These are phyloP conservation scores for Amphipoea oculea DNA, from an alignment of 2,888 invertebrate genomes.

Conservation along the genomic window DNA sequence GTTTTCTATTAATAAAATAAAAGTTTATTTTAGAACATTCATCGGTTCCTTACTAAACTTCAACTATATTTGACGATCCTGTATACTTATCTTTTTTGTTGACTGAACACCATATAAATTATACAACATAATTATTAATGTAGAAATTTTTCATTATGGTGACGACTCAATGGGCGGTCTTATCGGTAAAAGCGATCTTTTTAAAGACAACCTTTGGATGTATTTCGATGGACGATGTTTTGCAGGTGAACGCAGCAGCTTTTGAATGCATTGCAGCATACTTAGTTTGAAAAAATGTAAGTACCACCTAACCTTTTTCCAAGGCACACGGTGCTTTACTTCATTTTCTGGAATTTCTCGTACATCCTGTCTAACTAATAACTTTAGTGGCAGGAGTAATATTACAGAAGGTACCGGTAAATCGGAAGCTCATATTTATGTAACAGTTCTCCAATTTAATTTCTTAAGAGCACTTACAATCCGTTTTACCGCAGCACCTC, in stretches of 20 bases:
- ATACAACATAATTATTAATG: background rate
- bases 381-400: background rate
- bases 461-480: constrained; percentile 4
- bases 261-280: background rate
- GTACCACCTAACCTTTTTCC: rapidly evolving
- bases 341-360: background rate
- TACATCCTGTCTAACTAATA: background rate
- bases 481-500: background rate
- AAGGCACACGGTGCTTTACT: too few species aligned
- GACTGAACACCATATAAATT: too few species aligned
- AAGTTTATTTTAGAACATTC: too few species aligned
- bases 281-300: background rate
- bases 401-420: background rate
- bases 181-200: background rate
- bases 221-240: background rate
- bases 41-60: too few species aligned
- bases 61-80: too few species aligned
- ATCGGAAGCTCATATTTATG: constrained; percentile 5
- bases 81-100: too few species aligned
- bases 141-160: too few species aligned
- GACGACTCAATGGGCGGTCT: background rate
- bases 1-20: too few species aligned
- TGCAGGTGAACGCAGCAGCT: background rate
- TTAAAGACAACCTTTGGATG: too few species aligned
- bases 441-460: background rate